Conservation (phyloP, 2,888 invertebrate genomes). For the Archaeoteleia sp. region DNA sequence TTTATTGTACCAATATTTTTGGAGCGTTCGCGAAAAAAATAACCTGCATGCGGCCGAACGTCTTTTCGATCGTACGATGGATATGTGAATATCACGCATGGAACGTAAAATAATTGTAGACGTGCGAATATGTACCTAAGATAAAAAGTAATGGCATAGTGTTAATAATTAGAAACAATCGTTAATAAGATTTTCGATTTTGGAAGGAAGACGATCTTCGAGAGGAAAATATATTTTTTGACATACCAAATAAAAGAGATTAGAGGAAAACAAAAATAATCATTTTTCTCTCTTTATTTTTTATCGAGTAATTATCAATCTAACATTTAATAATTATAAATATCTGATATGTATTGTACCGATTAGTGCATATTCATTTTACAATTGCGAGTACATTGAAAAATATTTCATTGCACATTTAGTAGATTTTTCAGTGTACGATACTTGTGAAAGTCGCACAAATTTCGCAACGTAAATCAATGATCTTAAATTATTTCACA, state of each 20-base stretch:
- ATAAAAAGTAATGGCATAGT: slow-evolving; percentile 9
- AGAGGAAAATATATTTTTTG: slow-evolving; percentile 11
- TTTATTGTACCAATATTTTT: slow-evolving; percentile 43
- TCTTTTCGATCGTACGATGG: slow-evolving; percentile 14
- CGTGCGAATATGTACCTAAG: slow-evolving; percentile 37
- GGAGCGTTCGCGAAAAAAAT: slow-evolving; percentile 28
- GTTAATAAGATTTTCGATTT: slow-evolving; percentile 36
- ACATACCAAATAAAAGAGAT: neutral
- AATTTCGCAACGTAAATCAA: no score
- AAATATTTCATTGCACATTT: no score
- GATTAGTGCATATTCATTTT: no score
- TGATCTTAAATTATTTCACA: neutral
- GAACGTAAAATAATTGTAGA: slow-evolving; percentile 23
- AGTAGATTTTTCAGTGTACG: no score
- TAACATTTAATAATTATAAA: no score
- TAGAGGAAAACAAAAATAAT: no score
- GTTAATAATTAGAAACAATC: slow-evolving; percentile 24
- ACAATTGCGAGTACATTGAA: no score
- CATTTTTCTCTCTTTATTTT: no score
- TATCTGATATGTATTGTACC: no score
- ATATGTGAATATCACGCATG: slow-evolving; percentile 20
- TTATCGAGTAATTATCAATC: no score
- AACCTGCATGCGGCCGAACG: slow-evolving; percentile 39
- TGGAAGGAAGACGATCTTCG: slow-evolving; percentile 33
- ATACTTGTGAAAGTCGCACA: neutral